These are phyloP conservation scores for Orchestia grillus DNA, from an alignment of 1,140 invertebrate species.

Conservation along the genomic window DNA sequence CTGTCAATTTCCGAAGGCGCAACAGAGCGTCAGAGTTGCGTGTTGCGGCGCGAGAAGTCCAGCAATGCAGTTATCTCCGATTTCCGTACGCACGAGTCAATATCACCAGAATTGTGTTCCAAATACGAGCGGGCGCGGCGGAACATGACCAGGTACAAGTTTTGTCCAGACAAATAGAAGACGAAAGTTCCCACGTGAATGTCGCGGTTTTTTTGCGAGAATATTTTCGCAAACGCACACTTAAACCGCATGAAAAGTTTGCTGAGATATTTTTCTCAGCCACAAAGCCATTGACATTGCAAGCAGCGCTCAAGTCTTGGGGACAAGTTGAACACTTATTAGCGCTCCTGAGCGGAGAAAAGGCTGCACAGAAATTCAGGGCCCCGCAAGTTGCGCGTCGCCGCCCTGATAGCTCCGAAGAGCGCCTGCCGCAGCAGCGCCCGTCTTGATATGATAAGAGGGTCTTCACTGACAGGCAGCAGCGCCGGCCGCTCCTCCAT, in stretches of 20 bases:
- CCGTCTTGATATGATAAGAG: not conserved
- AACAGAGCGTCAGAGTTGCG: too few species aligned
- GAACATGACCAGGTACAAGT: not conserved
- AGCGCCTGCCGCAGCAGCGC: not conserved
- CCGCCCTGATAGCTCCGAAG: not conserved
- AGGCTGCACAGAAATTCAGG: not conserved
- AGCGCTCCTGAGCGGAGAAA: not conserved
- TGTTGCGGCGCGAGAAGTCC: not conserved
- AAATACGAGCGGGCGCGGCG: not conserved
- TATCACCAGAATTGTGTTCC: not conserved
- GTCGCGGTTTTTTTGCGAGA: not conserved
- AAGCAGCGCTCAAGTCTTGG: not conserved
- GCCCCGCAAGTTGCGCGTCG: not conserved
- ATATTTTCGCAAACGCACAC: not conserved
- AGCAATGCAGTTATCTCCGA: not conserved
- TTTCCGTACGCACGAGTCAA: not conserved
- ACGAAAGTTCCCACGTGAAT: not conserved
- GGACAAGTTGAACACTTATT: slow-evolving; percentile 1
- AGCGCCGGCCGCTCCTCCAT: not conserved
- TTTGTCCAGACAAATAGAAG: not conserved
- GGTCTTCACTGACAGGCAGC: not conserved
- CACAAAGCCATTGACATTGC: not conserved
- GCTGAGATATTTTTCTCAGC: not conserved
- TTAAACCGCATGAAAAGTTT: not conserved
- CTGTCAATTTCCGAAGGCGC: too few species aligned